phyloP scores from a whole-genome alignment of 2,113 vertebrate species.

The Oplegnathus fasciatus region DNA sequence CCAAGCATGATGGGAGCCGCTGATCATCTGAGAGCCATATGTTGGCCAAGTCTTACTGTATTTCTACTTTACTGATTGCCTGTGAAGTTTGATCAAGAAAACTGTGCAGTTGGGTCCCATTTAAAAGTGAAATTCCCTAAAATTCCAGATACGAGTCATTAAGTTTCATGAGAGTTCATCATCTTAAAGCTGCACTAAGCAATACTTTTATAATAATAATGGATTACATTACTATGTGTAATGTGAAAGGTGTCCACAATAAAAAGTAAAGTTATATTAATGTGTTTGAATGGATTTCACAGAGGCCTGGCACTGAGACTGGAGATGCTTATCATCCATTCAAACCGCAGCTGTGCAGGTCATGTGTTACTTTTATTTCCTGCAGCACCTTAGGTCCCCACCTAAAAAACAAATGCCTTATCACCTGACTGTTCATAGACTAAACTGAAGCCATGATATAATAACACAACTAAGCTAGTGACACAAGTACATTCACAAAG shows the following conservation, averaged over 20 bases:
- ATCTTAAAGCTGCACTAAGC: not conserved
- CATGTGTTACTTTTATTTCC: not conserved
- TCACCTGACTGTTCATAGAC: not conserved
- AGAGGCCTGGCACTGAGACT: not conserved
- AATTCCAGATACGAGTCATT: not conserved
- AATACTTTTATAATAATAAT: too few species aligned
- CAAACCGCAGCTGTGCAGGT: not conserved
- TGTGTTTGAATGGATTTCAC: not conserved
- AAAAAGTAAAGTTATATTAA: too few species aligned
- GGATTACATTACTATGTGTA: not conserved
- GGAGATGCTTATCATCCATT: too few species aligned
- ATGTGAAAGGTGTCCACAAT: too few species aligned
- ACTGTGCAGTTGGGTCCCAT: too few species aligned
- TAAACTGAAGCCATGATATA: not conserved
- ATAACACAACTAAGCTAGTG: not conserved
- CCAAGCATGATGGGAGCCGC: not conserved
- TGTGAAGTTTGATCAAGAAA: not conserved
- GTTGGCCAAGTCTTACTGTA: not conserved
- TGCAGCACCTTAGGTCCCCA: not conserved
- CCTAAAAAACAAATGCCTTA: not conserved
- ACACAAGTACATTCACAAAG: not conserved
- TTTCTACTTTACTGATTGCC: not conserved
- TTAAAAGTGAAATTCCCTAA: too few species aligned
- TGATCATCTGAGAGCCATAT: not conserved
- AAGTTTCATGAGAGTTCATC: not conserved